Evolutionary conservation across 2,888 invertebrate genomes (phyloP).

Genomic region (Protonemura montana): DNA sequence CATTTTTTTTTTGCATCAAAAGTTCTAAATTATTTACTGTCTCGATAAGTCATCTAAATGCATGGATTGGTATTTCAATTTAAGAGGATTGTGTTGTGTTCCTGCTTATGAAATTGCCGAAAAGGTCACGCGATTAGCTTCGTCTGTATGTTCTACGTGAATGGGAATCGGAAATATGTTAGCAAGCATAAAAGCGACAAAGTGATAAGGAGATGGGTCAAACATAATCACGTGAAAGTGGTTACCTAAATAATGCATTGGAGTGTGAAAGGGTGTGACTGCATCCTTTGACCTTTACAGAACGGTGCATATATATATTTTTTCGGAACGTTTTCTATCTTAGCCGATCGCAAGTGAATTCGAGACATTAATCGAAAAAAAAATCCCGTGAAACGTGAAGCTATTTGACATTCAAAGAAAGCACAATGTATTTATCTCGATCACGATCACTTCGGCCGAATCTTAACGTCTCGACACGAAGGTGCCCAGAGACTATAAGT

Average conservation of each 20-base stretch:
- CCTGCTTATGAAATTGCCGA: background rate
- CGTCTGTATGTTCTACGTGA: background rate
- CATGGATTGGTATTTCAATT: background rate
- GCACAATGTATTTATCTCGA: background rate
- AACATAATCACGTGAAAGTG: background rate
- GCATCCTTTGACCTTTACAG: background rate
- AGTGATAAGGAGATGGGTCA: background rate
- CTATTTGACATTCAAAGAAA: conserved; percentile 7
- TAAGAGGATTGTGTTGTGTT: background rate
- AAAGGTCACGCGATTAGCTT: background rate
- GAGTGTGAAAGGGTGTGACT: background rate
- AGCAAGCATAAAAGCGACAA: background rate
- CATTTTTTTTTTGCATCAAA: too few species aligned
- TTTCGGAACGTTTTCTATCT: background rate
- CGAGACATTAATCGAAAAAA: background rate
- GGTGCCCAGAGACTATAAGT: background rate
- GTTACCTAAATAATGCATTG: background rate
- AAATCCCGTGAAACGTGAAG: background rate
- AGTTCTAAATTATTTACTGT: too few species aligned
- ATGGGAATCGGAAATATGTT: background rate
- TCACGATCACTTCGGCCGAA: background rate
- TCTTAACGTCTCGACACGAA: background rate
- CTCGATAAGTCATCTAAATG: background rate
- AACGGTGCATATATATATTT: background rate
- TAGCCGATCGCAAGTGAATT: background rate